Conservation (phyloP, 2,113 vertebrate genomes). For the Oxyura jamaicensis region DNA sequence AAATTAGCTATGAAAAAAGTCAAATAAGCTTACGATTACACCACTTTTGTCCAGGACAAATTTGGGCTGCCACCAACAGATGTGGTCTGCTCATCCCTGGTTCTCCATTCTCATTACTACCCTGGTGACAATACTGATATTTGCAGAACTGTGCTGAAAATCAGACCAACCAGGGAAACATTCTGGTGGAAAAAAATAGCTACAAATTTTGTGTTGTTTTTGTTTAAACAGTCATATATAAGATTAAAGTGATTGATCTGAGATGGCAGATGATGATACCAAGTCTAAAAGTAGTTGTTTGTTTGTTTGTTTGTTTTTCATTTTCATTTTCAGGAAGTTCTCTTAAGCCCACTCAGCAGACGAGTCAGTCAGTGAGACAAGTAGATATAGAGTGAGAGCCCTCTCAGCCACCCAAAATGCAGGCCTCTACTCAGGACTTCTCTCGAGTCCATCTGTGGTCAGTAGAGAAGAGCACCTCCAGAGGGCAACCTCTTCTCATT, state of each 20-base stretch:
- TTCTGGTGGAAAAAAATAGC: not conserved
- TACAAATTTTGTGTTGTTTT: not conserved
- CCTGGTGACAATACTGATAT: not conserved
- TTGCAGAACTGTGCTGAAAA: not conserved
- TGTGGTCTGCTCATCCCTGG: not conserved
- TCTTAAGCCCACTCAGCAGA: not conserved
- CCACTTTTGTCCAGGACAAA: not conserved
- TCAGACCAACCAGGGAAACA: not conserved
- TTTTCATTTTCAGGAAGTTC: too few relatives aligned
- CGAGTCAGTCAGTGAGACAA: not conserved
- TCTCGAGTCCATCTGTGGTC: not conserved
- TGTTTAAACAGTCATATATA: not conserved
- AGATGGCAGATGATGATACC: not conserved
- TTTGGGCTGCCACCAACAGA: not conserved
- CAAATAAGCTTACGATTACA: not conserved
- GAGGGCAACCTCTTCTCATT: conserved; percentile 54
- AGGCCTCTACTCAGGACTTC: not conserved
- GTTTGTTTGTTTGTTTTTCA: not conserved
- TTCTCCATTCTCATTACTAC: not conserved
- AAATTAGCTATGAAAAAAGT: not conserved
- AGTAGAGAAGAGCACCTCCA: conserved; percentile 33
- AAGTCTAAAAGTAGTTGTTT: not conserved
- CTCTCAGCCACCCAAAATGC: not conserved
- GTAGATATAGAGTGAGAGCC: not conserved
- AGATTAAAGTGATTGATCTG: not conserved